Evolutionary conservation across 2,888 invertebrate species (phyloP), one percentile per base, ranked within the genome.

Genomic region (Apamea epomidion): DNA sequence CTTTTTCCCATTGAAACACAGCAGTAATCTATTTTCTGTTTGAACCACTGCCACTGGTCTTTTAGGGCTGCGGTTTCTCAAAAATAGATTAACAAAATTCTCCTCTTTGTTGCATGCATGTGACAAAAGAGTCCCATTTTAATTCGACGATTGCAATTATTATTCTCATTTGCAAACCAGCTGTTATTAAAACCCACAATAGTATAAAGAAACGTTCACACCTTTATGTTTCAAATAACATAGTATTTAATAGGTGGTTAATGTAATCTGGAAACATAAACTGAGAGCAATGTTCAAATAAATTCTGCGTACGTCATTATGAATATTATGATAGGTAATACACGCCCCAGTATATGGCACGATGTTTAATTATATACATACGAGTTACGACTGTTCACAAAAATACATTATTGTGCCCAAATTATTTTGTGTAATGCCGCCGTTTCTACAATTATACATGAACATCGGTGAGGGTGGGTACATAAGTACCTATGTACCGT

Each of bases 1-100:
- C 73, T 77, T 78, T 81, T 73, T 45, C 62, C 74, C 62, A 73
- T 77, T 86, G 76, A 86, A 85, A 83, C 51, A 82, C 32, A 76
- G n/a, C 37, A 71, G 70, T 78, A 86, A 85, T 79, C 78, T 76
- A 76, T 86, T 86, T 77, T 67, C 77, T 67, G 72, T 80, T 84
- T 76, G 67, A 81, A 76, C 74, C 85, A 75, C 32, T 60, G 68
- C 71, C 85, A 83, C 70, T 65, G 45, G 58, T 58, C 64, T 64
- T 68, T 81, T 37, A 32, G 48, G 32, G 14, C 21, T 74, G 74
- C 65, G 69, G 69, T 78, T 62, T 69, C 58, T 71, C 45, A 85
- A 82, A 86, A 65, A 76, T 16, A 18, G 74, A 77, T 81, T 72
- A 74, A 64, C 74, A 62, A 77, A 85, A 81, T 68, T 68, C 42